These are phyloP conservation scores for Corythaeola cristata DNA, from an alignment of 2,113 vertebrate species.

Conservation along the genomic window DNA sequence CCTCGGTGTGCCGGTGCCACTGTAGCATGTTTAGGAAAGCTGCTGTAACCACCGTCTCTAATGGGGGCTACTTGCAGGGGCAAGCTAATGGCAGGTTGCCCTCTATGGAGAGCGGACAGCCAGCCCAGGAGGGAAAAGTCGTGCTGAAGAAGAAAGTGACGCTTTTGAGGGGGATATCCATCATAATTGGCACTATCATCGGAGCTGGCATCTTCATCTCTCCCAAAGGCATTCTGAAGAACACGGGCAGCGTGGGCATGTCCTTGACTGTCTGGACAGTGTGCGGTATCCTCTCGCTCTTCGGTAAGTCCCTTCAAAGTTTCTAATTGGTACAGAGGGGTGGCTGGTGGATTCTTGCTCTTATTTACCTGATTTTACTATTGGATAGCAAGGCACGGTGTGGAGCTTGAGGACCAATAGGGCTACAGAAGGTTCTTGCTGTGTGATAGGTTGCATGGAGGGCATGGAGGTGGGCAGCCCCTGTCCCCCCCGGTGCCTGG, in stretches of 20 bases:
- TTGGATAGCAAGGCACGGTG: slow-evolving; percentile 5
- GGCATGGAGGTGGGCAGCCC: background rate
- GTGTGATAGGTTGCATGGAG: background rate
- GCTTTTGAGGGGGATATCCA: slow-evolving; percentile 88
- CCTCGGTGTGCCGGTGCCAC: background rate
- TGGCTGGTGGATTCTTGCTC: background rate
- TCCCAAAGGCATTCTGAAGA: slow-evolving; percentile 91
- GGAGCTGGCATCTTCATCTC: slow-evolving; percentile 98
- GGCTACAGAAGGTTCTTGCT: background rate
- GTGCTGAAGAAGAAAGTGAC: slow-evolving; percentile 92
- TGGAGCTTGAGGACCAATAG: slow-evolving; percentile 17
- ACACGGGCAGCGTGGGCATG: slow-evolving; percentile 92
- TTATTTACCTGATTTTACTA: slow-evolving; percentile 1
- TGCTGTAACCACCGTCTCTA: slow-evolving; percentile 54
- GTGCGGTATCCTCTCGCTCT: slow-evolving; percentile 92
- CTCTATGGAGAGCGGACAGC: slow-evolving; percentile 8
- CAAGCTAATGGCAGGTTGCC: slow-evolving; percentile 44
- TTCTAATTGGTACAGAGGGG: slow-evolving; percentile 45
- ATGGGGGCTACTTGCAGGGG: slow-evolving; percentile 58
- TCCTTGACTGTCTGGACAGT: slow-evolving; percentile 88
- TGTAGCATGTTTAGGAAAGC: slow-evolving; percentile 80
- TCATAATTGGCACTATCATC: slow-evolving; percentile 95
- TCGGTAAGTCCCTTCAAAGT: slow-evolving; percentile 84
- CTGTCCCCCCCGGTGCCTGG: accelerated
- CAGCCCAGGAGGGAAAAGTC: slow-evolving; percentile 72